Evolutionary conservation across 1,140 invertebrate genomes (phyloP), one percentile per base, ranked within the genome.

Genomic region (Bursaphelenchus mucronatus): DNA sequence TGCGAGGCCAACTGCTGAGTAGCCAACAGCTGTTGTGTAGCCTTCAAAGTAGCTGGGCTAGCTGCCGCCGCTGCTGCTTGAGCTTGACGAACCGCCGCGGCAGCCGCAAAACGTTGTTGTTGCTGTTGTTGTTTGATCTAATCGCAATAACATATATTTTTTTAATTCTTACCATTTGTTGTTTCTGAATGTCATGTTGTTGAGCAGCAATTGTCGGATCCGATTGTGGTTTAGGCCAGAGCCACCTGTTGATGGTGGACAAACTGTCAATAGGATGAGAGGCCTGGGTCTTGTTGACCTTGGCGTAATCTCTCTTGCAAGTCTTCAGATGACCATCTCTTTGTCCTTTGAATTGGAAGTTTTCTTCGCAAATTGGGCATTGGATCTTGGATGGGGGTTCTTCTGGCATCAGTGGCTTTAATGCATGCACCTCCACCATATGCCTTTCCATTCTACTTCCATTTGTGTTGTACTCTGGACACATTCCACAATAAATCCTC

Each of bases 391-490:
- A 50, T 40, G 62, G 63, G 13, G 61, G 52, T 40, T 79, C 72
- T 43, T 81, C 79, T 11, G 44, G 15, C 13, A 64, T 51, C 0
- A 64, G n/a, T n/a, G 77, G 73, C 7, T 72, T 54, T 2, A 81
- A 52, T 21, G 58, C 53, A 61, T 79, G 77, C 21, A 50, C 66
- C 43, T 79, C 72, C 77, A 79, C 50, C 59, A 78, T 78, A 66
- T 80, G 78, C 8, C 66, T 67, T 7, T 47, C 61, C 47, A 80
- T 80, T 30, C 79, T 52, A 40, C 64, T 64, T 41, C 75, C 78
- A 45, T 76, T 80, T n/a, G 77, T 81, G 58, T 80, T 75, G 45
- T 68, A 80, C 49, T 80, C 78, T 6, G 64, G 64, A 47, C 78
- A 80, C 57, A 73, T 62, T 6, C 74, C 67, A 53, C 78, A 80